Percentiles rank a stretch among this genome's conserved stretches.
phyloP scores from a whole-genome alignment of 2,888 invertebrate species.

The Caradrina kadenii region DNA sequence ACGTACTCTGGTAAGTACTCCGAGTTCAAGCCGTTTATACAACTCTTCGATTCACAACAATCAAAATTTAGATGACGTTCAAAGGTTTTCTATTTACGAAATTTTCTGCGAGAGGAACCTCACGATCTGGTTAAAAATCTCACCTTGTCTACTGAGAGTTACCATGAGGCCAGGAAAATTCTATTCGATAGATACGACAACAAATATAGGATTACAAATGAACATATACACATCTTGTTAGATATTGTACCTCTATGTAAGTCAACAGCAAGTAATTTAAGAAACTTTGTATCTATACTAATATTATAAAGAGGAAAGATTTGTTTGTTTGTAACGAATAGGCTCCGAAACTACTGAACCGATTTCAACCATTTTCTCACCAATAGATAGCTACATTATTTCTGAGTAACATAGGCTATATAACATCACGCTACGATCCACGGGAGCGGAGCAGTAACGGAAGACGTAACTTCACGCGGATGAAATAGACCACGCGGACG shows the following conservation, averaged over 20 bases:
- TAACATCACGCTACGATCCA: no score
- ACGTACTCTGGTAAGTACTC: slow-evolving; percentile 13
- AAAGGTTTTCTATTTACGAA: slow-evolving; percentile 12
- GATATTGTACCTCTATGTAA: slow-evolving; percentile 9
- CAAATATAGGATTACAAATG: slow-evolving; percentile 2
- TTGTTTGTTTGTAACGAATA: no score
- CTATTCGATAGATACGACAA: slow-evolving; percentile 7
- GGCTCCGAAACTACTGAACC: no score
- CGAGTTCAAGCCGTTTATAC: slow-evolving; percentile 8
- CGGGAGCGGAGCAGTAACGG: no score
- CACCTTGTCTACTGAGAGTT: slow-evolving; percentile 12
- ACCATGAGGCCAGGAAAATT: slow-evolving; percentile 11
- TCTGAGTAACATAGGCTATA: no score
- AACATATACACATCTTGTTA: slow-evolving; percentile 3
- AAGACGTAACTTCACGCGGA: no score
- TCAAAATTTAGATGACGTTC: slow-evolving; percentile 2
- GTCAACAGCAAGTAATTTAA: no score
- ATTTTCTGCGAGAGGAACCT: slow-evolving; percentile 10
- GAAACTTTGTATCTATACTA: no score
- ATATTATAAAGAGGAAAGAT: no score
- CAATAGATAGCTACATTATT: no score
- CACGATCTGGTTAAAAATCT: slow-evolving; percentile 17
- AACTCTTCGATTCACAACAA: slow-evolving; percentile 5
- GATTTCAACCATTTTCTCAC: no score
- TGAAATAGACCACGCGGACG: no score